Percentiles rank a stretch among this genome's conserved stretches.
Conservation (phyloP, 2,113 vertebrate genomes). For the Shinisaurus crocodilurus region DNA sequence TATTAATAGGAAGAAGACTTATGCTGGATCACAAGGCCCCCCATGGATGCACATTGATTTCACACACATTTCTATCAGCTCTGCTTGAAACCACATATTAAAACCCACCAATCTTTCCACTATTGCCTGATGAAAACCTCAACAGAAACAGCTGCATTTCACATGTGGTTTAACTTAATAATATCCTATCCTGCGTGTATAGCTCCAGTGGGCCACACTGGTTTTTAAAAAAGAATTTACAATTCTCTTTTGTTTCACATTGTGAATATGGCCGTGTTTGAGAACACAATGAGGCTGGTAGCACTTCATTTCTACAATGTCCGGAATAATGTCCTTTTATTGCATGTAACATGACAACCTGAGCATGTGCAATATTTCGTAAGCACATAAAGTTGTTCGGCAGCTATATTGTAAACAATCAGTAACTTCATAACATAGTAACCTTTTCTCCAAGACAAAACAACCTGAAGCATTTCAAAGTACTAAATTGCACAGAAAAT, state of each 20-base stretch:
- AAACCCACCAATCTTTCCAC: constrained; percentile 85
- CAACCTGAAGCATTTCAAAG: constrained; percentile 36
- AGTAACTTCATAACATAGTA: constrained; percentile 29
- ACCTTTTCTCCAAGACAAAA: constrained; percentile 30
- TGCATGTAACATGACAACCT: constrained; percentile 48
- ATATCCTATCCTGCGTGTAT: constrained; percentile 75
- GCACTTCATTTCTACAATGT: constrained; percentile 73
- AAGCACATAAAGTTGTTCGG: constrained; percentile 66
- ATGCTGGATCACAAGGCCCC: constrained; percentile 45
- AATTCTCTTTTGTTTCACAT: constrained; percentile 72
- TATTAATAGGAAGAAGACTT: constrained; percentile 66
- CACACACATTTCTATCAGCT: constrained; percentile 82
- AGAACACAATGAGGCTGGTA: constrained; percentile 69
- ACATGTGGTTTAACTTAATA: constrained; percentile 83
- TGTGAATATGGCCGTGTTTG: constrained; percentile 61
- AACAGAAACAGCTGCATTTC: constrained; percentile 81
- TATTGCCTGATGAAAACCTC: constrained; percentile 81
- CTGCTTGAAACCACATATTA: constrained; percentile 83
- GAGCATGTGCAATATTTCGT: constrained; percentile 42
- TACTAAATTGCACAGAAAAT: neutral
- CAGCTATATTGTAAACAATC: constrained; percentile 20
- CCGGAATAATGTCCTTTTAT: constrained; percentile 70
- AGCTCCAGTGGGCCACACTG: constrained; percentile 75
- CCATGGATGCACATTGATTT: constrained; percentile 73
- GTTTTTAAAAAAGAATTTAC: constrained; percentile 70